A percentile compares a stretch with the other conserved stretches of the same genome.
Conservation (phyloP, 1,140 invertebrate genomes). For the Amyelois transitella region DNA sequence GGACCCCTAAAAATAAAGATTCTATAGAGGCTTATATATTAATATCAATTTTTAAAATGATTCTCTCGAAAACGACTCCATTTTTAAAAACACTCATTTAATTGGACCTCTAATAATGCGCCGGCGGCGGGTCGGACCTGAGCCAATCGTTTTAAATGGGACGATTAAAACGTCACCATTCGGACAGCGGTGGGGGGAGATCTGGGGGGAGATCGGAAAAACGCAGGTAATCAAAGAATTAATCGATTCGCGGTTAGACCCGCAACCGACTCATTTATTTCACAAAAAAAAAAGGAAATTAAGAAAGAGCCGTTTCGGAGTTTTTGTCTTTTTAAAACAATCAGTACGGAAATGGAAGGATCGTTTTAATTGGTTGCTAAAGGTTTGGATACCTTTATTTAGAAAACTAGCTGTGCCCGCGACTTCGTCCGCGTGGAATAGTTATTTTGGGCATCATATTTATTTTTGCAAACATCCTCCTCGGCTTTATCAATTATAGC, state of each 20-base stretch:
- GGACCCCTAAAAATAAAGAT: no score
- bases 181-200: neutral
- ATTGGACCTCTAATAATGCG: neutral
- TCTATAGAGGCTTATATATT: no score
- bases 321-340: neutral
- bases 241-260: conserved; percentile 16
- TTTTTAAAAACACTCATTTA: neutral
- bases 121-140: neutral
- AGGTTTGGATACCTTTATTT: no score
- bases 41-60: neutral
- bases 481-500: no score
- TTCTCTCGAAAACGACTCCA: neutral
- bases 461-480: no score
- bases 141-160: conserved; percentile 11
- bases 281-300: conserved; percentile 3
- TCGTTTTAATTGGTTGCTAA: no score
- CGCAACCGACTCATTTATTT: neutral
- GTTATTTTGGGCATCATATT: no score
- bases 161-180: conserved; percentile 11
- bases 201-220: conserved; percentile 10
- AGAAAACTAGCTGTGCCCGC: no score
- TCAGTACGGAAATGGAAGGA: no score
- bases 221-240: conserved; percentile 24
- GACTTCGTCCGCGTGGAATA: no score
- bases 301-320: neutral